Evolutionary conservation across 2,888 invertebrate species (phyloP).

Genomic region (Anoplius nigerrimus): DNA sequence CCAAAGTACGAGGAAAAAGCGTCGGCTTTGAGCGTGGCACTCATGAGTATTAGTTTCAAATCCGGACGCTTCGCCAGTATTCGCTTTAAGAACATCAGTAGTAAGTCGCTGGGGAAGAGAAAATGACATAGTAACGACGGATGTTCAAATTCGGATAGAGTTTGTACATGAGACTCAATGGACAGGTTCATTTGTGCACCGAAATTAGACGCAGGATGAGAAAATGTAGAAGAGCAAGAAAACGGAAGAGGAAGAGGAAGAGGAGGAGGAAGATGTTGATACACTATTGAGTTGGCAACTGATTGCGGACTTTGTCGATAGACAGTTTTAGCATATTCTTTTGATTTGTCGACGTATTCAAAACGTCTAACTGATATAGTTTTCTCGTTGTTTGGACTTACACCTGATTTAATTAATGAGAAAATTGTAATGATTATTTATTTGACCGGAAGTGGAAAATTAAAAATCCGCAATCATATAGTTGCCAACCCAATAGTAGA

Average conservation of each 20-base stretch:
- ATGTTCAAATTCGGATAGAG: constrained; percentile 8
- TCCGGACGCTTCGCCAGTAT: constrained; percentile 84
- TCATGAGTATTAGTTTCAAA: constrained; percentile 92
- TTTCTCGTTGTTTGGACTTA: too few species aligned
- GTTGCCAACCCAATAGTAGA: not conserved
- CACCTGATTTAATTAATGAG: too few species aligned
- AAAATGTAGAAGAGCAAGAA: not conserved
- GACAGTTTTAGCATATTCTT: too few species aligned
- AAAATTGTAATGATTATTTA: too few species aligned
- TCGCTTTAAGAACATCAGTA: constrained; percentile 88
- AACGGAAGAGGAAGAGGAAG: constrained; percentile 10
- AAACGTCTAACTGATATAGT: too few species aligned
- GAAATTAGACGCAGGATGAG: too few species aligned
- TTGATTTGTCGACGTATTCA: too few species aligned
- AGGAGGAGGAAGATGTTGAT: not conserved
- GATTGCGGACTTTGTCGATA: too few species aligned
- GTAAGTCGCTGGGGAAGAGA: constrained; percentile 82
- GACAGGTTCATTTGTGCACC: too few species aligned
- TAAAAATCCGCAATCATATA: not conserved
- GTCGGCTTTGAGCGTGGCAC: constrained; percentile 91
- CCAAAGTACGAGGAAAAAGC: constrained; percentile 91
- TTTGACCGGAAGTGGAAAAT: too few species aligned
- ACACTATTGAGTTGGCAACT: too few species aligned
- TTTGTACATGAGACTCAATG: not conserved
- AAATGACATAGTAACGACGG: not conserved